phyloP scores from a whole-genome alignment of 2,888 invertebrate species.

The Lacanobia wlatinum region DNA sequence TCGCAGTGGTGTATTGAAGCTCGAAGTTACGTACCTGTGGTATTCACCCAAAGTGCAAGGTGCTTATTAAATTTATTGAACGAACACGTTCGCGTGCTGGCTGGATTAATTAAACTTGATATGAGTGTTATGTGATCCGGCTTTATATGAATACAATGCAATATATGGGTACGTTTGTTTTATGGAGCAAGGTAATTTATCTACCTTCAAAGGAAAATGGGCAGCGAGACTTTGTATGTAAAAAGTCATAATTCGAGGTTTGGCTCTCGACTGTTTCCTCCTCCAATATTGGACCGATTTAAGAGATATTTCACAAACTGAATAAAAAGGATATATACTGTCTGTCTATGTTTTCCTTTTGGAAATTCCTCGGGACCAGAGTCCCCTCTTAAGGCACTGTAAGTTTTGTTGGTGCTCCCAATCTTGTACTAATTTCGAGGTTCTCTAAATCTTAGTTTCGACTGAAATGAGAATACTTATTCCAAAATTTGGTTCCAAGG shows the following conservation, averaged over 20 bases:
- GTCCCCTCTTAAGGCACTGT: too few species aligned
- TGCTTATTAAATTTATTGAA: slow-evolving; percentile 41
- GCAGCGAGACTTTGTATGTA: too few species aligned
- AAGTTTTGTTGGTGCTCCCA: neutral
- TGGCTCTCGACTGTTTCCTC: too few species aligned
- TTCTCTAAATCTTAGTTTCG: neutral
- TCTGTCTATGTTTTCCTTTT: too few species aligned
- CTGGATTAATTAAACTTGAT: slow-evolving; percentile 36
- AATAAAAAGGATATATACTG: too few species aligned
- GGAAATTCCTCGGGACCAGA: too few species aligned
- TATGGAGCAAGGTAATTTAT: neutral
- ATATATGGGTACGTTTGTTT: slow-evolving; percentile 1
- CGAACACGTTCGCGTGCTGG: slow-evolving; percentile 12
- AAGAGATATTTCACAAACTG: too few species aligned
- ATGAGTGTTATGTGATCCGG: slow-evolving; percentile 11
- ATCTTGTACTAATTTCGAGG: neutral
- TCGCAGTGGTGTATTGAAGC: slow-evolving; percentile 25
- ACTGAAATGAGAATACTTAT: neutral
- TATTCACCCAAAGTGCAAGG: slow-evolving; percentile 22
- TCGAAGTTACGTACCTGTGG: slow-evolving; percentile 26
- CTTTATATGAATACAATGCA: neutral
- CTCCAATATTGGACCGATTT: too few species aligned
- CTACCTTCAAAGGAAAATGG: too few species aligned
- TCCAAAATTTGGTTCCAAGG: neutral
- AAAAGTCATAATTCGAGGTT: too few species aligned